phyloP scores from a whole-genome alignment of 2,113 vertebrate species.

The Circaetus gallicus region DNA sequence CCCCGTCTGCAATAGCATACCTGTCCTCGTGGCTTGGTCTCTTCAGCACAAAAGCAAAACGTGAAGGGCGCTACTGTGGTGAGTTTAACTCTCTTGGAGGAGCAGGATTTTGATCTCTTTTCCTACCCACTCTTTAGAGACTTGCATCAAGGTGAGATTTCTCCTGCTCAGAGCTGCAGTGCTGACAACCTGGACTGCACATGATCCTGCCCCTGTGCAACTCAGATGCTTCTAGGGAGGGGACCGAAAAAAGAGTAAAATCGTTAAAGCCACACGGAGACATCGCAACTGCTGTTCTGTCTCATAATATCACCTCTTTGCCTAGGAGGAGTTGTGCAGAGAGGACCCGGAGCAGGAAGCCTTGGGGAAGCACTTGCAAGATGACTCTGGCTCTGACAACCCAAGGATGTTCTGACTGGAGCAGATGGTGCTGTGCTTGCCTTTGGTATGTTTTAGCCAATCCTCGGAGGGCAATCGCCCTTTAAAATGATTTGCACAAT shows the following conservation, averaged over 20 bases:
- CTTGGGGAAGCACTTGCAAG: neutral
- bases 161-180: neutral
- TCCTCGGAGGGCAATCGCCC: neutral
- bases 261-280: neutral
- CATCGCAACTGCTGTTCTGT: accelerated
- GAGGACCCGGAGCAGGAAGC: neutral
- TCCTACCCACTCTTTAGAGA: neutral
- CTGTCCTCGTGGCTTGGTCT: neutral
- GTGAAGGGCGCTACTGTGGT: neutral
- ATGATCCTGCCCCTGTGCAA: neutral
- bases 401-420: neutral
- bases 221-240: neutral
- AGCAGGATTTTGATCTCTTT: neutral
- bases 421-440: neutral
- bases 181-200: neutral
- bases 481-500: neutral
- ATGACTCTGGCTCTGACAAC: neutral
- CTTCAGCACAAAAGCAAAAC: neutral
- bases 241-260: neutral
- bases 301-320: neutral
- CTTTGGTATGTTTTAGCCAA: neutral
- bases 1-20: neutral
- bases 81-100: neutral
- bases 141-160: neutral
- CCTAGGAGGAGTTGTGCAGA: neutral